Percentiles rank a stretch among this genome's conserved stretches.
Evolutionary conservation across 2,888 invertebrate genomes (phyloP).

Genomic region (Erebia aethiops): DNA sequence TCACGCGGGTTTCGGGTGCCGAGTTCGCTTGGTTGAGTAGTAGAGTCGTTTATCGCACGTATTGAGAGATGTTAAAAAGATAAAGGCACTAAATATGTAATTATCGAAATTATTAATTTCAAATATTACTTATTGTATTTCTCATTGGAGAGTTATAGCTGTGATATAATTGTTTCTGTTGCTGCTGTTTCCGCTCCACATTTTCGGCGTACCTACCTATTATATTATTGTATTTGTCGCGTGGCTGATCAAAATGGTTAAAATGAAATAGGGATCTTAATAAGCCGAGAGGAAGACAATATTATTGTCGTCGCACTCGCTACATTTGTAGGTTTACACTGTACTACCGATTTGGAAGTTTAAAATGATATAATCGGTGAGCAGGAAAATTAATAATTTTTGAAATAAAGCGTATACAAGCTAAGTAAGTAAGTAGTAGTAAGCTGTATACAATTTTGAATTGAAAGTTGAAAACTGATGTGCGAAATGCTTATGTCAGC

Average conservation of each 20-base stretch:
- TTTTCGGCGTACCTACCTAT: slow-evolving; percentile 44
- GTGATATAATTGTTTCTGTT: slow-evolving; percentile 61
- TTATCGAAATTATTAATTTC: too few relatives aligned
- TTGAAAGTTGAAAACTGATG: too few relatives aligned
- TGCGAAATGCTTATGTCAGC: too few relatives aligned
- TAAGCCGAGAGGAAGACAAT: slow-evolving; percentile 23
- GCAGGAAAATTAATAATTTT: neutral
- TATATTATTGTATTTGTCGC: slow-evolving; percentile 53
- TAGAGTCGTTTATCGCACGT: too few relatives aligned
- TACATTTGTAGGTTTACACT: neutral
- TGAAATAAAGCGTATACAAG: too few relatives aligned
- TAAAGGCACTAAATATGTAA: too few relatives aligned
- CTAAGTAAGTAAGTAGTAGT: too few relatives aligned
- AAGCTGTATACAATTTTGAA: too few relatives aligned
- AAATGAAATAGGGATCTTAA: slow-evolving; percentile 39
- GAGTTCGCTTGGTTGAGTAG: too few relatives aligned
- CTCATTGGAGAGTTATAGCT: slow-evolving; percentile 36
- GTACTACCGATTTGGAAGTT: neutral
- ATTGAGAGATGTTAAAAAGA: too few relatives aligned
- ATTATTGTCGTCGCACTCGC: slow-evolving; percentile 2
- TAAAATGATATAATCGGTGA: neutral
- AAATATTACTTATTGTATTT: too few relatives aligned
- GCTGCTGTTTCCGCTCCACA: slow-evolving; percentile 48
- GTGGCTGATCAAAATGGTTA: slow-evolving; percentile 47
- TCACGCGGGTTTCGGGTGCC: too few relatives aligned